phyloP scores from a whole-genome alignment of 2,113 vertebrate species.

The Plecturocebus donacophilus region DNA sequence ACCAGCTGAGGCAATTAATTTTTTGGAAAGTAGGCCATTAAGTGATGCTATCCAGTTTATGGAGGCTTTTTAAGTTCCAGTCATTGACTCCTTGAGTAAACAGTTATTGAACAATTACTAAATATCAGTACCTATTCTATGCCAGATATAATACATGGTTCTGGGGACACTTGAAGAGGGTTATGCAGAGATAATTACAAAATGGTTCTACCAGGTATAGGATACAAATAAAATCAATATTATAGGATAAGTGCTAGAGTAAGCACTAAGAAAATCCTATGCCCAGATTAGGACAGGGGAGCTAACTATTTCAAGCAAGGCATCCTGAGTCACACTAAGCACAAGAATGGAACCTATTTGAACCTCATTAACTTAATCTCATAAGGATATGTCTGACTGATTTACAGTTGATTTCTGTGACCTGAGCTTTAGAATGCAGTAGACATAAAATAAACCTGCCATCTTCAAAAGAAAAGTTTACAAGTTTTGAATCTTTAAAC shows the following conservation, averaged over 20 bases:
- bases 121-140: not conserved
- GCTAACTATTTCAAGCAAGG: not conserved
- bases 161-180: not conserved
- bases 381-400: not conserved
- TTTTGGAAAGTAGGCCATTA: not conserved
- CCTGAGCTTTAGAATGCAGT: not conserved
- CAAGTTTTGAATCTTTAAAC: slow-evolving; percentile 13
- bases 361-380: not conserved
- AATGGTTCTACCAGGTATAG: not conserved
- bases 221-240: not conserved
- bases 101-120: not conserved
- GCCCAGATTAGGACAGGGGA: not conserved
- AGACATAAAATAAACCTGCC: not conserved
- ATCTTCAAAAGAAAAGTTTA: not conserved
- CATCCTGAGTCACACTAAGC: not conserved
- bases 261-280: not conserved
- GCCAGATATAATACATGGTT: not conserved
- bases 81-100: not conserved
- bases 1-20: not conserved
- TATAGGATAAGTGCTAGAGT: not conserved
- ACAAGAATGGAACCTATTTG: not conserved
- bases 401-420: not conserved
- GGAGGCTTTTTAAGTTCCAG: not conserved
- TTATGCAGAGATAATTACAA: not conserved
- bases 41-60: not conserved